These are phyloP conservation scores for Etheostoma perlongum DNA, from an alignment of 2,797 vertebrate genomes.

Conservation along the genomic window DNA sequence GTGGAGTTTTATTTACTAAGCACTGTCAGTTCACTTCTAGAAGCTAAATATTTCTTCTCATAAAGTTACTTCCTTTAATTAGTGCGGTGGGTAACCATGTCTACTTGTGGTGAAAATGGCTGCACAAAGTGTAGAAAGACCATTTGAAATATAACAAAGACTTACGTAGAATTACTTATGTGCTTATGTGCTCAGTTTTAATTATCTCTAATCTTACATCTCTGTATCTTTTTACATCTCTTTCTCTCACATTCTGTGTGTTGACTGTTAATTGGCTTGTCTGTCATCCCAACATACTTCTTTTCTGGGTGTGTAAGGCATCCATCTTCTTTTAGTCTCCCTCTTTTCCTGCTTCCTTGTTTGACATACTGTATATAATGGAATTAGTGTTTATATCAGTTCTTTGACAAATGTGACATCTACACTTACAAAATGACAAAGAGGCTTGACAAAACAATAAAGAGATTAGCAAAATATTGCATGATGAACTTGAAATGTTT, in stretches of 20 bases:
- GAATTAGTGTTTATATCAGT: background rate
- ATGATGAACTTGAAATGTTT: slow-evolving; percentile 5
- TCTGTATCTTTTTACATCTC: slow-evolving; percentile 35
- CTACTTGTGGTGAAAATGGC: slow-evolving; percentile 18
- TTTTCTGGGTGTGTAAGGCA: slow-evolving; percentile 12
- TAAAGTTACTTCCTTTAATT: slow-evolving; percentile 40
- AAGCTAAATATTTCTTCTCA: slow-evolving; percentile 2
- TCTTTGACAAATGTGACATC: slow-evolving; percentile 13
- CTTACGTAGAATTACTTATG: slow-evolving; percentile 15
- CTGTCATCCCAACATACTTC: slow-evolving; percentile 48
- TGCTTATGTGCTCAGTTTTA: slow-evolving; percentile 34
- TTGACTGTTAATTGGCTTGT: slow-evolving; percentile 63
- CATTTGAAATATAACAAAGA: slow-evolving; percentile 21
- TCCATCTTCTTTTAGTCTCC: slow-evolving; percentile 23
- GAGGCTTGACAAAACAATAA: slow-evolving; percentile 4
- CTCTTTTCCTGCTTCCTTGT: background rate
- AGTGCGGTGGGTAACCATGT: slow-evolving; percentile 30
- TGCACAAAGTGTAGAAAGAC: slow-evolving; percentile 9
- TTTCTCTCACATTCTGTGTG: slow-evolving; percentile 26
- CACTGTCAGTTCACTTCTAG: slow-evolving; percentile 25
- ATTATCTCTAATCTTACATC: slow-evolving; percentile 37
- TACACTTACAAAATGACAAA: background rate
- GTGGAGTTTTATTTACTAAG: slow-evolving; percentile 51
- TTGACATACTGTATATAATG: background rate
- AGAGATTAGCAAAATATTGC: slow-evolving; percentile 8